These are phyloP conservation scores for Drosophila siamana DNA, from an alignment of 2,888 invertebrate genomes.

Conservation along the genomic window DNA sequence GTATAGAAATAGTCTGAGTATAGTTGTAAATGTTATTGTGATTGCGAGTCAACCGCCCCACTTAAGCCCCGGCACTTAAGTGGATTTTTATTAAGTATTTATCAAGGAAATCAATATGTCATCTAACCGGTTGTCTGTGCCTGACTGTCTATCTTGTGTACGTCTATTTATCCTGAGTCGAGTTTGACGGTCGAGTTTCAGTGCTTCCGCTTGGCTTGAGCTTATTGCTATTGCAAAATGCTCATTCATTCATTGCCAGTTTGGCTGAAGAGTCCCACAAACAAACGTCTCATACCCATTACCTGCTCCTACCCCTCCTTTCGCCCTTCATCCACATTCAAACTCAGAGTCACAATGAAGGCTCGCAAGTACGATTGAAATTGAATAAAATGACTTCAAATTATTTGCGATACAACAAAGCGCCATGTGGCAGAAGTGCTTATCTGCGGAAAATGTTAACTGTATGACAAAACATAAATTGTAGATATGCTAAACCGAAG, in stretches of 20 bases:
- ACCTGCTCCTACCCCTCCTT: neutral
- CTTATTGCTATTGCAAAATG: constrained; percentile 50
- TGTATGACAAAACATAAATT: constrained; percentile 78
- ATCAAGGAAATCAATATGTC: constrained; percentile 73
- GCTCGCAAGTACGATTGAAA: constrained; percentile 61
- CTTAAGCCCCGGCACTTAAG: constrained; percentile 48
- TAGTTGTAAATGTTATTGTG: constrained; percentile 3
- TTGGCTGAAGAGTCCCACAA: constrained; percentile 26
- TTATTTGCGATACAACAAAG: constrained; percentile 67
- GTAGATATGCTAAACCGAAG: constrained; percentile 73
- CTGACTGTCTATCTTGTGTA: constrained; percentile 14
- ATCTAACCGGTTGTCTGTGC: constrained; percentile 43
- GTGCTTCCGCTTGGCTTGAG: constrained; percentile 51
- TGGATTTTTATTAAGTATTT: constrained; percentile 73
- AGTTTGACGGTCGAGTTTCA: constrained; percentile 35
- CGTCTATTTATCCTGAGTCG: constrained; percentile 16
- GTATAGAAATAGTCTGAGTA: neutral
- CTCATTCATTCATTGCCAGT: constrained; percentile 38
- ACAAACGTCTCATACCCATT: constrained; percentile 11
- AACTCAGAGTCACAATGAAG: constrained; percentile 18
- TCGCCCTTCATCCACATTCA: neutral
- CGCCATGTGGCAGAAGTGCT: constrained; percentile 71
- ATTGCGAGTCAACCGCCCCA: constrained; percentile 8
- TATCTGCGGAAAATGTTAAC: constrained; percentile 79
- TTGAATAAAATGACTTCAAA: constrained; percentile 77